Base-by-base conservation (phyloP, 2,113 vertebrate species). In the Anser cygnoides region DNA sequence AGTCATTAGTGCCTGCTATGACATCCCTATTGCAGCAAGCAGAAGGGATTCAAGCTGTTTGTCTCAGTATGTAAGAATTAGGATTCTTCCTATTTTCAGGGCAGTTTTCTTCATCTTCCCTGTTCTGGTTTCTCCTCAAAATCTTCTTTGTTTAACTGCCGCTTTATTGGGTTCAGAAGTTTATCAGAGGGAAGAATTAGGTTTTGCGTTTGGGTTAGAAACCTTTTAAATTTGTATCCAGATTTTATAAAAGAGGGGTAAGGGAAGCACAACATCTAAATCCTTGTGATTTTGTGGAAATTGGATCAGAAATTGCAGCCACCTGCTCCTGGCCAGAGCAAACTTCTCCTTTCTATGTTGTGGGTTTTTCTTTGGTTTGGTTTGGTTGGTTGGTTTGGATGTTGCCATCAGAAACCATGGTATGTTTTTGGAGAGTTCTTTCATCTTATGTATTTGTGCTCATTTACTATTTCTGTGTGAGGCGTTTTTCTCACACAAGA, bases 11-110 rank as follows among this genome's bases (percentile, higher is more conserved):
- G 84, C 61, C 82, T 67, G 43, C 41, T 90, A 44, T 92, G 65
- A 78, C 43, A 84, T 71, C 91, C 35, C 46, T 75, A 11, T 57
- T 74, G 25, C 59, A 91, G 78, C 26, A 57, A 90, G 75, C 90
- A 95, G 94, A 94, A 93, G 90, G 78, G 18, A 87, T 44, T 85
- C 94, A 95, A 95, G 95, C 74, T 95, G 89, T 89, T 94, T 91
- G 62, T 81, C 66, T 88, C 43, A 31, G 22, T 31, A 10, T 63
- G 13, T 59, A 81, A 74, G 71, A 80, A 46, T 39, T 63, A 41
- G 14, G 44, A 78, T 71, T 79, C 28, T 84, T 95, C 73, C 67
- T 88, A 31, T 85, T 95, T 95, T 78, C 52, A 74, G 39, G 18
- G 33, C 18, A 63, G 28, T 92, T 92, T 90, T 80, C 70, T 61